phyloP scores from a whole-genome alignment of 1,140 invertebrate species.

The Apis mellifera region DNA sequence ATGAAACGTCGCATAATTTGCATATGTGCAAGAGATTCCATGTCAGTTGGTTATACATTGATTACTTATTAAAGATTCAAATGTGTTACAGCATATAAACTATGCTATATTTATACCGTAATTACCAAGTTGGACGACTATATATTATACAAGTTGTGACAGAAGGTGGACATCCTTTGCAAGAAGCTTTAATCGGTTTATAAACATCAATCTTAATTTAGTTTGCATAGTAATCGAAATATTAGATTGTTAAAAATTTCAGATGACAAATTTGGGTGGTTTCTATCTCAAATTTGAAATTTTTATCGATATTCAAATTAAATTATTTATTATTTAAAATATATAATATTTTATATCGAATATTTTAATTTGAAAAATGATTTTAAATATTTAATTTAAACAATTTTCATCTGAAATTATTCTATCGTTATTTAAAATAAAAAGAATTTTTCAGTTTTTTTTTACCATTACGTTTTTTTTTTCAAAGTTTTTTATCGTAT shows the following conservation, averaged over 20 bases:
- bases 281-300: no score
- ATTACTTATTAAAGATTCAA: constrained; percentile 46
- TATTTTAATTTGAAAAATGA: no score
- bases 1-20: constrained; percentile 47
- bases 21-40: constrained; percentile 19
- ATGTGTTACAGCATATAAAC: not conserved
- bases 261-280: not conserved
- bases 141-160: no score
- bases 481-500: not conserved
- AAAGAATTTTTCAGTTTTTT: not conserved
- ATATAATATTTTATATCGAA: no score
- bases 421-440: not conserved
- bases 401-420: no score
- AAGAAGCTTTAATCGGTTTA: not conserved
- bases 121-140: not conserved
- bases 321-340: no score
- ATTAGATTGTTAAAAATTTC: not conserved
- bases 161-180: not conserved
- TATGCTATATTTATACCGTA: not conserved
- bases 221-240: not conserved
- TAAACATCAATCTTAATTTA: not conserved
- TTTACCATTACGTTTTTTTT: no score
- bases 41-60: constrained; percentile 23
- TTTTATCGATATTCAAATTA: no score
- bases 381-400: no score